Conservation (phyloP, 1,140 invertebrate genomes). For the Bombus cullumanus region DNA sequence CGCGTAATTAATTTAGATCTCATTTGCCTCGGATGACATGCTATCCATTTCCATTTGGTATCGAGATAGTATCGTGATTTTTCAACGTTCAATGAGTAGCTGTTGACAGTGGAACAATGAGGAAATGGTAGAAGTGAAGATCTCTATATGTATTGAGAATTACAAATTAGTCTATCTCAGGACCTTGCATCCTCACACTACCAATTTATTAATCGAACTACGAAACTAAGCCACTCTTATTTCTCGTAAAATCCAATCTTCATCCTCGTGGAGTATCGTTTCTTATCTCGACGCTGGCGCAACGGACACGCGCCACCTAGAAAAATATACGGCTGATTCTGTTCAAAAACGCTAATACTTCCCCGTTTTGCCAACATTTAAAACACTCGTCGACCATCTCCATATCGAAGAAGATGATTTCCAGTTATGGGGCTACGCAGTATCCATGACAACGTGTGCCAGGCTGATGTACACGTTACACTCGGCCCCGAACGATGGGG, state of each 20-base stretch:
- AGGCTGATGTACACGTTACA: constrained; percentile 57
- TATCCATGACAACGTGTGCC: constrained; percentile 65
- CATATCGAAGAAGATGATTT: constrained; percentile 60
- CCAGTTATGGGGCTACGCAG: constrained; percentile 53
- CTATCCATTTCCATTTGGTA: no score
- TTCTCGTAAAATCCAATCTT: neutral
- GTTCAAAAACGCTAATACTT: no score
- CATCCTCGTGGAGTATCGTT: no score
- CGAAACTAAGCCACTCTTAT: neutral
- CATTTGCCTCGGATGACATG: neutral
- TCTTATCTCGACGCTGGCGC: no score
- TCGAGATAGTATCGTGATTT: no score
- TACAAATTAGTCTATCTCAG: neutral
- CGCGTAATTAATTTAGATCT: no score
- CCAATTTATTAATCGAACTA: neutral
- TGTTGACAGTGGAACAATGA: no score
- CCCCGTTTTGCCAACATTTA: neutral
- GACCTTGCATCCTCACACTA: neutral
- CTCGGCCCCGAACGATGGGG: constrained; percentile 59
- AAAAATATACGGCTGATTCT: no score
- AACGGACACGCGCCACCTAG: no score
- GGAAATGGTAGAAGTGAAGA: no score
- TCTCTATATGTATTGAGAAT: neutral
- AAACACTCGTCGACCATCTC: neutral
- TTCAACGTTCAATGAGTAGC: no score